A percentile compares a stretch with the other conserved stretches of the same genome.
Conservation (phyloP, 92 coral and sea anemone species). For the Zoanthus gigantus region DNA sequence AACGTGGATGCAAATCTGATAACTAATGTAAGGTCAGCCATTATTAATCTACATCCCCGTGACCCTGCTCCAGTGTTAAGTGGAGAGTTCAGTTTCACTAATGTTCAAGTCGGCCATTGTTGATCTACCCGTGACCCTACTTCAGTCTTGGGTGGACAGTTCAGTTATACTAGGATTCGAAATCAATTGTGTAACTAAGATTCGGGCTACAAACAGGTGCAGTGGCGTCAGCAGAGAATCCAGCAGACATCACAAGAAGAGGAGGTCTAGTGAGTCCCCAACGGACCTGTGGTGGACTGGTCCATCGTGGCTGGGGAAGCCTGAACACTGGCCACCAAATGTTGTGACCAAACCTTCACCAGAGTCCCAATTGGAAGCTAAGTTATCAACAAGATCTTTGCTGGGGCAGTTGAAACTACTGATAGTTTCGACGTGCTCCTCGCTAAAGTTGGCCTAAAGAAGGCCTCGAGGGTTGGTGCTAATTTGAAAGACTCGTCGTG, state of each 20-base stretch:
- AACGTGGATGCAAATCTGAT: background rate
- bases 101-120: no score
- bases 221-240: constrained; percentile 11
- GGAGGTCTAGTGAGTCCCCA: background rate
- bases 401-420: background rate
- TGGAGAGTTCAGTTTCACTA: background rate
- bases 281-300: constrained; percentile 5
- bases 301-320: constrained; percentile 3
- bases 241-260: background rate
- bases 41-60: background rate
- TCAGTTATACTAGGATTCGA: background rate
- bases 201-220: constrained; percentile 1
- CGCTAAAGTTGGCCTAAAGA: background rate
- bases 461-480: background rate
- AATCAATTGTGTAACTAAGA: background rate
- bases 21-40: background rate
- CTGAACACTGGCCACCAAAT: constrained; percentile 7
- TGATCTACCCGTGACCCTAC: no score
- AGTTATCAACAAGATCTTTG: constrained; percentile 12
- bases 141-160: no score
- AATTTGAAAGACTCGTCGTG: background rate
- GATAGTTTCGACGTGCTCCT: background rate
- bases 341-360: constrained; percentile 10
- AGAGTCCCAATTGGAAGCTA: constrained; percentile 1
- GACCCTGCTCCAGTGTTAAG: background rate